Evolutionary conservation across 2,888 invertebrate species (phyloP).

Genomic region (Seira sanloemensis): DNA sequence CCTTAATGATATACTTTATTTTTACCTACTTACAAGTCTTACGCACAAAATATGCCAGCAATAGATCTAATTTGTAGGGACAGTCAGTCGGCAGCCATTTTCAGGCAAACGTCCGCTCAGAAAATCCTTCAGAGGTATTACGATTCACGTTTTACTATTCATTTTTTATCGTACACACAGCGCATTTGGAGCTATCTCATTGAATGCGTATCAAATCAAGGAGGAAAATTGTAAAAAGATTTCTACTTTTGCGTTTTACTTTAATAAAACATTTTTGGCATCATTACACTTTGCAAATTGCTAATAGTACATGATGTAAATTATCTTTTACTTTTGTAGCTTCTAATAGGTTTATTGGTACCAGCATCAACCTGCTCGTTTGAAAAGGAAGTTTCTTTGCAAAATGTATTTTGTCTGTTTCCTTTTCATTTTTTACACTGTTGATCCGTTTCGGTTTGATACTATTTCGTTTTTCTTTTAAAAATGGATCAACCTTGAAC

Average conservation of each 20-base stretch:
- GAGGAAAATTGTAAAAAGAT: constrained; percentile 23
- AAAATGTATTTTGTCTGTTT: constrained; percentile 29
- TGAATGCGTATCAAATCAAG: constrained; percentile 47
- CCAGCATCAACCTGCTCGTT: not conserved
- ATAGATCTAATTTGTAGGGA: not conserved
- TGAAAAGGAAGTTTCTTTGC: not conserved
- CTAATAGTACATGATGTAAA: not conserved
- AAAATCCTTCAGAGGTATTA: not conserved
- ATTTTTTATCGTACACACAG: constrained; percentile 25
- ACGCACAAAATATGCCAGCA: not conserved
- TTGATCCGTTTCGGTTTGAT: constrained; percentile 59
- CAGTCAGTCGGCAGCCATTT: not conserved
- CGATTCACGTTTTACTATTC: constrained; percentile 28
- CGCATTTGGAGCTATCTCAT: not conserved
- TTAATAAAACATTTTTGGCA: constrained; percentile 12
- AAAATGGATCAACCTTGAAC: constrained; percentile 58
- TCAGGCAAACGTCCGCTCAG: not conserved
- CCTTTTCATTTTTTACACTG: constrained; percentile 50
- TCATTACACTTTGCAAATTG: constrained; percentile 9
- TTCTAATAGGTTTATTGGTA: not conserved
- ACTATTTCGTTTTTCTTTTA: constrained; percentile 25
- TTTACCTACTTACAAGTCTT: not conserved
- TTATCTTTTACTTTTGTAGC: not conserved
- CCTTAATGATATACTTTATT: constrained; percentile 28
- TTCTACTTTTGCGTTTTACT: constrained; percentile 13